Percentiles rank a stretch among this genome's conserved stretches.
Evolutionary conservation across 2,113 vertebrate species (phyloP).

Genomic region (Fulica atra): DNA sequence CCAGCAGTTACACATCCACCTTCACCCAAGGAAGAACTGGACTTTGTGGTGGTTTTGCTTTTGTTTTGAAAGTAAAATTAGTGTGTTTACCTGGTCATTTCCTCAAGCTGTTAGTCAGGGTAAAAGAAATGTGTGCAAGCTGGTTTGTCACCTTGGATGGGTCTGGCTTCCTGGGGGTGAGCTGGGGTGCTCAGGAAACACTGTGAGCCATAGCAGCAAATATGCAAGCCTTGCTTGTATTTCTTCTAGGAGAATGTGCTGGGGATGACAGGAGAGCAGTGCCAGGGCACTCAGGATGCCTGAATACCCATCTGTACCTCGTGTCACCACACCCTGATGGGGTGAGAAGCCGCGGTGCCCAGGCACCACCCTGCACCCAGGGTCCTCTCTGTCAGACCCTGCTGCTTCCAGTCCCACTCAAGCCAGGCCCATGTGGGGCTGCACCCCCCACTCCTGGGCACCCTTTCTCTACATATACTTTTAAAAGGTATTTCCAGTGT

Average conservation of each 20-base stretch:
- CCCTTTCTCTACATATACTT: background rate
- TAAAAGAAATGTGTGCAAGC: background rate
- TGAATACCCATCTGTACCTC: rapidly evolving
- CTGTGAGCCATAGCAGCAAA: background rate
- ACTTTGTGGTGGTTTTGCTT: background rate
- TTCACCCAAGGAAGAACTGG: background rate
- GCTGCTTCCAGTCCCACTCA: background rate
- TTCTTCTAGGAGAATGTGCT: background rate
- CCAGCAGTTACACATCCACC: background rate
- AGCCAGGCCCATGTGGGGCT: background rate
- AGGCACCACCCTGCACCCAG: background rate
- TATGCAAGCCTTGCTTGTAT: background rate
- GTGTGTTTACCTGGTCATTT: background rate
- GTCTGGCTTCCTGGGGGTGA: background rate
- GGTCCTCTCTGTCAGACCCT: background rate
- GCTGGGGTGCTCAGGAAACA: background rate
- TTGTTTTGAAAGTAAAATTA: constrained; percentile 40
- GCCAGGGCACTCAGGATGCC: background rate
- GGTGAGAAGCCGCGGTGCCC: rapidly evolving
- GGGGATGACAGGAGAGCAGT: background rate
- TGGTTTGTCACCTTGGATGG: background rate
- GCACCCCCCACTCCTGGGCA: background rate
- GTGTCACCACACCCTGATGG: rapidly evolving
- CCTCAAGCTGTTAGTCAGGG: background rate
- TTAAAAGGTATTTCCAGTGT: background rate